phyloP scores from a whole-genome alignment of 2,888 invertebrate species.

The Auanema sp. region DNA sequence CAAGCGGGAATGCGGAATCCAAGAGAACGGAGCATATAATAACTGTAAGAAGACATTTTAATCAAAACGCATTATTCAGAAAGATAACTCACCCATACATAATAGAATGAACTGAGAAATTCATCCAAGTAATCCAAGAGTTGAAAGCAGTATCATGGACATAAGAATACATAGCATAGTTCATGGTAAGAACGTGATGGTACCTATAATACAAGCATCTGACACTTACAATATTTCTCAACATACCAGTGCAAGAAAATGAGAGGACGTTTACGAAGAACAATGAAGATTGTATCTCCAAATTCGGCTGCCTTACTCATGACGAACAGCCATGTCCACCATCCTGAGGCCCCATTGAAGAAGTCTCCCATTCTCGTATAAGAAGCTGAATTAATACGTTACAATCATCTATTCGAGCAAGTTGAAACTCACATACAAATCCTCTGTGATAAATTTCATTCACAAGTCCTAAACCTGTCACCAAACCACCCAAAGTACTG shows the following conservation, averaged over 20 bases:
- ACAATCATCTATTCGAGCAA: background rate
- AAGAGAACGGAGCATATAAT: conserved; percentile 62
- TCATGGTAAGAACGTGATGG: conserved; percentile 61
- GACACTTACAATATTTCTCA: background rate
- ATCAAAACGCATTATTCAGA: background rate
- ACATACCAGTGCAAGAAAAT: conserved; percentile 53
- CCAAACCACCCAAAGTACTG: conserved; percentile 51
- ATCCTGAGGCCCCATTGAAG: conserved; percentile 44
- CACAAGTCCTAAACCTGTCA: conserved; percentile 41
- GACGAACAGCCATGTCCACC: conserved; percentile 53
- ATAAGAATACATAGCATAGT: conserved; percentile 56
- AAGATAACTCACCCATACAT: conserved; percentile 44
- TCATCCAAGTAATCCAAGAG: conserved; percentile 62
- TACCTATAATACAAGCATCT: conserved; percentile 28
- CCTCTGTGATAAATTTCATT: conserved; percentile 35
- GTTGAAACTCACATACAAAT: conserved; percentile 24
- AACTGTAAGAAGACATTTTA: conserved; percentile 30
- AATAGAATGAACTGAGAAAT: conserved; percentile 54
- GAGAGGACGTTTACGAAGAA: conserved; percentile 46
- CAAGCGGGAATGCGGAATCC: conserved; percentile 58
- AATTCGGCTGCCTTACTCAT: conserved; percentile 49
- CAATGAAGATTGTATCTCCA: conserved; percentile 51
- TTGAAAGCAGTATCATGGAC: conserved; percentile 53
- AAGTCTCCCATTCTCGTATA: conserved; percentile 41
- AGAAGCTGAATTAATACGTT: conserved; percentile 22